Conservation (phyloP, 2,113 vertebrate genomes). For the Poeciliopsis turrubarensis region DNA sequence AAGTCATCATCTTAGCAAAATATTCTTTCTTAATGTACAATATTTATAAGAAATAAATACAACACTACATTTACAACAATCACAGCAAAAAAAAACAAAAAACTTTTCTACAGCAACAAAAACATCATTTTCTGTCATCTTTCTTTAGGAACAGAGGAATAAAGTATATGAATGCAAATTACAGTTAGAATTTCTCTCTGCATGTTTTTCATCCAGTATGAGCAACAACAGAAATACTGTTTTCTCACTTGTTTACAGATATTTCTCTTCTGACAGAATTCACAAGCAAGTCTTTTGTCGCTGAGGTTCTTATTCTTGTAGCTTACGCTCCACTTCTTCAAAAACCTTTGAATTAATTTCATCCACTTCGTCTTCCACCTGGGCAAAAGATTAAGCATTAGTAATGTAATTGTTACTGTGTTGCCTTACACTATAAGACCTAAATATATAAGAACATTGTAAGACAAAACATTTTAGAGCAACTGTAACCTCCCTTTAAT, state of each 20-base stretch:
- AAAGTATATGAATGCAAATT: slow-evolving; percentile 25
- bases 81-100: not conserved
- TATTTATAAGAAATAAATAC: slow-evolving; percentile 60
- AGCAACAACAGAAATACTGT: not conserved
- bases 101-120: slow-evolving; percentile 1
- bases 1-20: slow-evolving; percentile 19
- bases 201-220: slow-evolving; percentile 4
- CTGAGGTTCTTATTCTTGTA: slow-evolving; percentile 63
- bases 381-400: slow-evolving; percentile 12
- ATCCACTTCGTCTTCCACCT: slow-evolving; percentile 85
- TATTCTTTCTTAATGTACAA: slow-evolving; percentile 50
- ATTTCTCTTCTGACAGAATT: not conserved
- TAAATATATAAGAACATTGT: not conserved
- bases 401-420: not conserved
- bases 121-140: slow-evolving; percentile 2
- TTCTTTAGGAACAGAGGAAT: slow-evolving; percentile 11
- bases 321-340: slow-evolving; percentile 77
- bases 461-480: not conserved
- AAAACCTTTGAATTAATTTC: slow-evolving; percentile 80
- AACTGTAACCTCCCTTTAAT: not conserved
- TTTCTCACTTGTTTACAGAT: slow-evolving; percentile 3
- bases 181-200: slow-evolving; percentile 9
- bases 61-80: slow-evolving; percentile 33
- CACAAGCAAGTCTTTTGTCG: not conserved
- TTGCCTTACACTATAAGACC: not conserved